Conservation (phyloP, 2,113 vertebrate species). For the Sarotherodon lohbergeri region DNA sequence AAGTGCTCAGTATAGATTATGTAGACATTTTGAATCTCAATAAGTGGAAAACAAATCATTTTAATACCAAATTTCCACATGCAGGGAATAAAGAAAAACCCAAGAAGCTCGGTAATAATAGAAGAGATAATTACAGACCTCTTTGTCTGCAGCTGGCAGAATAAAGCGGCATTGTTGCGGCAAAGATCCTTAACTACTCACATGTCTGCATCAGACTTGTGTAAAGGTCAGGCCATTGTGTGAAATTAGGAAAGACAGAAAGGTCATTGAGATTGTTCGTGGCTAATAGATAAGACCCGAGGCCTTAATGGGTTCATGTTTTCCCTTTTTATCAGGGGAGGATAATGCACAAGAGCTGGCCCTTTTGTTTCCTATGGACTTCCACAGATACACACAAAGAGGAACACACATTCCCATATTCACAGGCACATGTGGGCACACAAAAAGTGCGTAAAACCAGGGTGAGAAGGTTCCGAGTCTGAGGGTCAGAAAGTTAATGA, state of each 20-base stretch:
- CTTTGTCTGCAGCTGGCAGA: slow-evolving; percentile 7
- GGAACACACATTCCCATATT: background rate
- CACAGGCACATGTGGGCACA: background rate
- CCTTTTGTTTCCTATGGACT: slow-evolving; percentile 12
- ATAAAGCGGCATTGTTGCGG: slow-evolving; percentile 48
- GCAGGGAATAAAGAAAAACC: background rate
- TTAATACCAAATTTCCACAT: slow-evolving; percentile 4
- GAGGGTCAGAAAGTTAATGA: slow-evolving; percentile 35
- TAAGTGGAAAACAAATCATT: slow-evolving; percentile 13
- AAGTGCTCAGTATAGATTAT: background rate
- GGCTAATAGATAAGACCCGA: slow-evolving; percentile 60
- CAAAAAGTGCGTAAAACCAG: background rate
- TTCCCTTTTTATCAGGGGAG: slow-evolving; percentile 35
- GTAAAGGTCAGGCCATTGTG: slow-evolving; percentile 73
- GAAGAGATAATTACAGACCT: slow-evolving; percentile 45
- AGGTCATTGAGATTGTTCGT: slow-evolving; percentile 70
- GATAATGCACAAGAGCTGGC: slow-evolving; percentile 16
- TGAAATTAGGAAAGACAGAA: slow-evolving; percentile 73
- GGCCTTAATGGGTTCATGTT: slow-evolving; percentile 65
- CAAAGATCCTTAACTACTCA: slow-evolving; percentile 53
- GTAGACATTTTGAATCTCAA: slow-evolving; percentile 15
- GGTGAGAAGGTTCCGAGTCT: background rate
- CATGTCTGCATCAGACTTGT: slow-evolving; percentile 36
- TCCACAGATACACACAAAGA: background rate
- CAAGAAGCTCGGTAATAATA: slow-evolving; percentile 21